phyloP scores from a whole-genome alignment of 1,140 invertebrate species.

The Cydia splendana region DNA sequence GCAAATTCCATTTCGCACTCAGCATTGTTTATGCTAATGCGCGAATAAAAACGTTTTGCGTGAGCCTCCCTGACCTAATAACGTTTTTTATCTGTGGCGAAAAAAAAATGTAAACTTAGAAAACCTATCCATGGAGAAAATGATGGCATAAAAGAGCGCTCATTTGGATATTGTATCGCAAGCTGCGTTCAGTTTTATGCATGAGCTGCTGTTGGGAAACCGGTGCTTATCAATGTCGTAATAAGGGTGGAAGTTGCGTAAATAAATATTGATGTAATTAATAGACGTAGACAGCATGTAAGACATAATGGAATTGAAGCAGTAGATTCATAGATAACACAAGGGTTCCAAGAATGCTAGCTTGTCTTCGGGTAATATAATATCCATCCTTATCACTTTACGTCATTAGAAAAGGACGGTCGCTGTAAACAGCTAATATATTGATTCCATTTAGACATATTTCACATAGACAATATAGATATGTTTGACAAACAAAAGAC shows the following conservation, averaged over 20 bases:
- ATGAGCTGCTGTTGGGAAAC: not conserved
- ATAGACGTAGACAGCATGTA: not conserved
- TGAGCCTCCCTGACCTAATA: conserved; percentile 1
- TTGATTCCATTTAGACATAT: not conserved
- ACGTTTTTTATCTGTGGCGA: conserved; percentile 10
- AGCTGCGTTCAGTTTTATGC: not conserved
- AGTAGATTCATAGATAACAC: not conserved
- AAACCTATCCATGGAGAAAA: conserved; percentile 13
- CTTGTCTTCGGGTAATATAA: not conserved
- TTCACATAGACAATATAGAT: too few species aligned
- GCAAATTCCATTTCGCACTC: not conserved
- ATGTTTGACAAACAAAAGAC: not conserved
- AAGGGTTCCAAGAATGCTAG: not conserved
- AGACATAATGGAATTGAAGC: not conserved
- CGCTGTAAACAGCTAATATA: not conserved
- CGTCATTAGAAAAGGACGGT: not conserved
- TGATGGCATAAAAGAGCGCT: not conserved
- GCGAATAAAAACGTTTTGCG: not conserved
- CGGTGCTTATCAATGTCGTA: not conserved
- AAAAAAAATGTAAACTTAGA: conserved; percentile 9
- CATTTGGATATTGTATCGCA: not conserved
- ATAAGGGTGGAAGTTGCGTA: not conserved
- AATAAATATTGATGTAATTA: not conserved
- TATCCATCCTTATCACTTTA: not conserved
- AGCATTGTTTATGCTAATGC: not conserved